A percentile compares a stretch with the other conserved stretches of the same genome.
Evolutionary conservation across 2,888 invertebrate species (phyloP).

Genomic region (Epirrhoe tristata): DNA sequence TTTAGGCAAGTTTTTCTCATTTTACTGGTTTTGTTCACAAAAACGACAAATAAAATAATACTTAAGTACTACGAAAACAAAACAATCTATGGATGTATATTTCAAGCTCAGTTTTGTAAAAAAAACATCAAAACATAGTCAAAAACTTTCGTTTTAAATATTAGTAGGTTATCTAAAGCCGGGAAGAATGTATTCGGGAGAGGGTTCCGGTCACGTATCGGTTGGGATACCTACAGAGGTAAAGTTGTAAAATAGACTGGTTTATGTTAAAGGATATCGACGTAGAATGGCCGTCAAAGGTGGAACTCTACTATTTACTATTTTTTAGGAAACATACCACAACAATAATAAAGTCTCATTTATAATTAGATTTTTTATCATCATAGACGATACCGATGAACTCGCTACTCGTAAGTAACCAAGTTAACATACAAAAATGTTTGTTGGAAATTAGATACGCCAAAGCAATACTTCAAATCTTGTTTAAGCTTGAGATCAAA

Average conservation of each 20-base stretch:
- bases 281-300: not conserved
- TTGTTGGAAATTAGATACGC: no score
- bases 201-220: conserved; percentile 59
- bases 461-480: no score
- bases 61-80: not conserved
- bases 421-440: no score
- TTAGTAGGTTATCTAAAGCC: conserved; percentile 30
- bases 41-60: not conserved
- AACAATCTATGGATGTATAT: not conserved
- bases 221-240: conserved; percentile 45
- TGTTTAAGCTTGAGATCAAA: no score
- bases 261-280: conserved; percentile 11
- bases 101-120: not conserved
- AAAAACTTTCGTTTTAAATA: not conserved
- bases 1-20: not conserved
- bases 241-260: conserved; percentile 47
- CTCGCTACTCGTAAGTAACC: no score
- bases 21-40: not conserved
- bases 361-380: no score
- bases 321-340: no score
- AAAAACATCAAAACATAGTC: not conserved
- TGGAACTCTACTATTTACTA: not conserved
- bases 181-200: conserved; percentile 55
- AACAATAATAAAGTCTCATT: no score
- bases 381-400: no score